A percentile compares a stretch with the other conserved stretches of the same genome.
phyloP scores from a whole-genome alignment of 2,888 invertebrate species.

The Neocrepidodera transversa region DNA sequence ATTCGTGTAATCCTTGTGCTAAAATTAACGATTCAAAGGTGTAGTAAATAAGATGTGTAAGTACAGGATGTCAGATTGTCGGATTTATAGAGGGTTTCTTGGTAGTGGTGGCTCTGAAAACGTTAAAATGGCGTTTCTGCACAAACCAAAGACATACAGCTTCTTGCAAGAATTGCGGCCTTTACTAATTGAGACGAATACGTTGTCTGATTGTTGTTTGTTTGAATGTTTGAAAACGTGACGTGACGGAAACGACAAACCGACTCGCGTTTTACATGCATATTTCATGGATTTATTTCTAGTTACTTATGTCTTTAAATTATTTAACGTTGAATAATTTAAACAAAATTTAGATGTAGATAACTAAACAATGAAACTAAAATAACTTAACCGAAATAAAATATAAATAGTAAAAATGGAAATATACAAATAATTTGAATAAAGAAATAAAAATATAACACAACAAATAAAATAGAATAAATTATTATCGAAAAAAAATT shows the following conservation, averaged over 20 bases:
- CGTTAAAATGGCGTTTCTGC: constrained; percentile 46
- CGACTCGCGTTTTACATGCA: constrained; percentile 49
- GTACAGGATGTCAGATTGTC: constrained; percentile 4
- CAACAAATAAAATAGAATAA: no score
- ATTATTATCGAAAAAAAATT: no score
- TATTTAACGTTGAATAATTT: neutral
- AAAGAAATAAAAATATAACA: no score
- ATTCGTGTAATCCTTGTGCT: no score
- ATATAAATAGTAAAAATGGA: no score
- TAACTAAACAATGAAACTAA: no score
- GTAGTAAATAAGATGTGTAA: constrained; percentile 37
- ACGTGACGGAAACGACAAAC: constrained; percentile 45
- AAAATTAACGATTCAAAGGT: constrained; percentile 29
- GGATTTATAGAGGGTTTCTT: constrained; percentile 29
- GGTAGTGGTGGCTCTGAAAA: constrained; percentile 46
- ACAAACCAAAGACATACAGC: constrained; percentile 55
- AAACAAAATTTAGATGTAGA: no score
- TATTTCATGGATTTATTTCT: constrained; percentile 55
- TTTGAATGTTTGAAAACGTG: constrained; percentile 31
- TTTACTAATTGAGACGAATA: constrained; percentile 56
- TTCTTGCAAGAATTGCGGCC: constrained; percentile 55
- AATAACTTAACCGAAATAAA: no score
- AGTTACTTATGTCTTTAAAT: constrained; percentile 6
- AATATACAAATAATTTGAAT: no score
- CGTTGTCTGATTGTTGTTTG: constrained; percentile 57